These are phyloP conservation scores for Aepyceros melampus DNA, from an alignment of 2,113 vertebrate genomes.

Conservation along the genomic window DNA sequence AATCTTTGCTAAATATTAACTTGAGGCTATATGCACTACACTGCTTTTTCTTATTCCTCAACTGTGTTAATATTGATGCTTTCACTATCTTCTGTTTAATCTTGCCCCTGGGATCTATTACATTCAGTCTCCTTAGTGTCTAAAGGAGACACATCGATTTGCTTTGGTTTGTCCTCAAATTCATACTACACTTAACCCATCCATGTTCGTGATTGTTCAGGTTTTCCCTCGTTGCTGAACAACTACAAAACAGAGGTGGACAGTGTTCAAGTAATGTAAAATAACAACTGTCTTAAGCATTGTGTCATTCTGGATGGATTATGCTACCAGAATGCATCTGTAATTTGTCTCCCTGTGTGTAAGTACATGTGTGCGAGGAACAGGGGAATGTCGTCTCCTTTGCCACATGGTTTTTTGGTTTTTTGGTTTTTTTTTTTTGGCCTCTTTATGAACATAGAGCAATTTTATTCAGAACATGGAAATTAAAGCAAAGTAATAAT, in stretches of 20 bases:
- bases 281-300: neutral
- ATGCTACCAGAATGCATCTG: neutral
- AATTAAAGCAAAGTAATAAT: conserved; percentile 33
- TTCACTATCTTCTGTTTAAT: conserved; percentile 29
- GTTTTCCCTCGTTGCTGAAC: neutral
- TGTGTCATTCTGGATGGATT: neutral
- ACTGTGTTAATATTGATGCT: neutral
- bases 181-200: neutral
- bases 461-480: conserved; percentile 7
- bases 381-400: neutral
- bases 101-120: conserved; percentile 19
- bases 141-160: conserved; percentile 37
- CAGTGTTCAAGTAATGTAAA: neutral
- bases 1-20: conserved; percentile 2
- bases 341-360: neutral
- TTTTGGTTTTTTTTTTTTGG: neutral
- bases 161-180: conserved; percentile 18
- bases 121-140: neutral
- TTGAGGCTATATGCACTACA: neutral
- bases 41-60: neutral
- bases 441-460: neutral
- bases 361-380: neutral
- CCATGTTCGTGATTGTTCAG: neutral
- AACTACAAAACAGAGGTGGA: neutral
- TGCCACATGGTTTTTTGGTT: neutral